A percentile compares a stretch with the other conserved stretches of the same genome.
Conservation (phyloP, 2,888 invertebrate genomes). For the Tenthredo scrophulariae region DNA sequence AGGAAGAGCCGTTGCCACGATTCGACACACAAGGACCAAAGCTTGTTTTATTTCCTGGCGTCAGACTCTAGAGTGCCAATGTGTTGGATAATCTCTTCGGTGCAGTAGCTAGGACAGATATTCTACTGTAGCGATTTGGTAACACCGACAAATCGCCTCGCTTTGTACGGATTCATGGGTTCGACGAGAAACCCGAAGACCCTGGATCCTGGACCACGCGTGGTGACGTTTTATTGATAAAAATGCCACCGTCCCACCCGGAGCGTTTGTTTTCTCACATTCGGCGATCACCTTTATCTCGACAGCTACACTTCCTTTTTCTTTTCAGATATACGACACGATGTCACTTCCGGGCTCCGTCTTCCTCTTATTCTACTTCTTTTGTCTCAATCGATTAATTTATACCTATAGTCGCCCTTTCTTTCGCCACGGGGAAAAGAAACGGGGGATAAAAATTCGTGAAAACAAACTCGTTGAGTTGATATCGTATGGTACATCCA, state of each 20-base stretch:
- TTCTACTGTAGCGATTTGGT: not conserved
- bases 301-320: not conserved
- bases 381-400: not conserved
- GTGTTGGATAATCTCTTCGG: slow-evolving; percentile 22
- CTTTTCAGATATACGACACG: not conserved
- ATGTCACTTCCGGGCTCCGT: slow-evolving; percentile 17
- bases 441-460: not conserved
- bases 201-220: slow-evolving; percentile 32
- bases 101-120: not conserved
- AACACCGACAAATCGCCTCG: slow-evolving; percentile 58
- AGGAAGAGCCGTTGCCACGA: not conserved
- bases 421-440: not conserved
- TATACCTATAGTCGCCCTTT: not conserved
- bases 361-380: not conserved
- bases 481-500: not conserved
- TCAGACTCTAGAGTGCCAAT: slow-evolving; percentile 21
- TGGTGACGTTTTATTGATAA: slow-evolving; percentile 61
- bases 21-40: not conserved
- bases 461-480: slow-evolving; percentile 11
- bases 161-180: slow-evolving; percentile 66
- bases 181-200: not conserved
- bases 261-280: slow-evolving; percentile 32
- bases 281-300: slow-evolving; percentile 37
- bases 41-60: not conserved
- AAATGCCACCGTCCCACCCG: slow-evolving; percentile 60